These are phyloP conservation scores for Corythornis cristatus DNA, from an alignment of 2,113 vertebrate genomes.

Conservation along the genomic window DNA sequence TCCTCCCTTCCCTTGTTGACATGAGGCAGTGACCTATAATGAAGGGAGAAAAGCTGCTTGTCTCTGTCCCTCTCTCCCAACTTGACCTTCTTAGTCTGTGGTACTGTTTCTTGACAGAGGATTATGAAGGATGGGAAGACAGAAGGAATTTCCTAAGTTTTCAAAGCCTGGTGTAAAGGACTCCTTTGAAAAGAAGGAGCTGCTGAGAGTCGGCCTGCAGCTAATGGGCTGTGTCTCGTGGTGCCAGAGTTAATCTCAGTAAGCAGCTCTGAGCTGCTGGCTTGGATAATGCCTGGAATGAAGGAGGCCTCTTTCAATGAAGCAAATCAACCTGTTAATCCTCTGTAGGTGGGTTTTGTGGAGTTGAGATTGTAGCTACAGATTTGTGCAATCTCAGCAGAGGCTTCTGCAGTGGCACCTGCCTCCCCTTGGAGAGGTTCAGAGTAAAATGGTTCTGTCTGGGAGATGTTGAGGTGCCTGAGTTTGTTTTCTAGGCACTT, in stretches of 20 bases:
- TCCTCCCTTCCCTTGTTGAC: neutral
- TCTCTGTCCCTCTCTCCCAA: neutral
- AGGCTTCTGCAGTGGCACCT: neutral
- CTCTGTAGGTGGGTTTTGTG: neutral
- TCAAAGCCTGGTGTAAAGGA: neutral
- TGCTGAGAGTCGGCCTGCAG: neutral
- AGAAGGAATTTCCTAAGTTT: slow-evolving; percentile 3
- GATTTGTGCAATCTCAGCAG: neutral
- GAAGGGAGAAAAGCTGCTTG: neutral
- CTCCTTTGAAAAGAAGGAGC: neutral
- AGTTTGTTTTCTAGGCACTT: neutral
- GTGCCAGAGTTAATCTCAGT: slow-evolving; percentile 8
- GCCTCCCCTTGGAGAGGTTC: neutral
- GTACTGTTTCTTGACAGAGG: neutral
- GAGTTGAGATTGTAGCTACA: neutral
- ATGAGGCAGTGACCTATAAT: neutral
- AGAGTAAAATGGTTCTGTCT: neutral
- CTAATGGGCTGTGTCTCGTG: neutral
- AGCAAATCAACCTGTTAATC: slow-evolving; percentile 21
- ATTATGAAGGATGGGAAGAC: slow-evolving; percentile 9
- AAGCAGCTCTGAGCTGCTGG: slow-evolving; percentile 33
- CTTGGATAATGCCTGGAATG: neutral
- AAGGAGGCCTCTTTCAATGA: neutral
- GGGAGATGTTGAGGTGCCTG: neutral
- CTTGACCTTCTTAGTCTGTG: neutral